Base-by-base conservation (phyloP, 30 jellyfish, hydroid and myxozoan genomes). In the Morbakka virulenta region DNA sequence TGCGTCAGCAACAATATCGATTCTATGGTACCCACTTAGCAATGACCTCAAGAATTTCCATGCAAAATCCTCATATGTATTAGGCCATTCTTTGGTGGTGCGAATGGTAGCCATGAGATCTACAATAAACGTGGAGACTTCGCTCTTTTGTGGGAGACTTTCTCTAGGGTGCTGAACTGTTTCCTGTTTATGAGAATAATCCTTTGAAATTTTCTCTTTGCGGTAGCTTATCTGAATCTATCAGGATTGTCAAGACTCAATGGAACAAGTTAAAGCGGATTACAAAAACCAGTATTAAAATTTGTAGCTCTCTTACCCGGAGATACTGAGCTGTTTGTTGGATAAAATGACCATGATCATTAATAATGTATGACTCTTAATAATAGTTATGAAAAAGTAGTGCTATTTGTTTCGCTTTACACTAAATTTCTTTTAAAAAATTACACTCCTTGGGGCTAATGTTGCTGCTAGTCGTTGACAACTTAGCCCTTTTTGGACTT, bases 231-330 rank as follows among this genome's bases (percentile, higher is more conserved):
- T 6, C 62, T 33, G 22, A 86, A 1, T 28, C 87, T 86, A 80
- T 69, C 86, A 3, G 92, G 92, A 69, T 51, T 67, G 0, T 86
- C 88, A 1, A 80, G 26, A 50, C 80, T 67, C 41, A 69, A 50
- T 1, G 92, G 87, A 3, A 80, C 92, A 1, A 67, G 82, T 49
- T 34, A 67, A 3, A 80, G 47, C 9, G 92, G 80, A 50, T 80
- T 67, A 17, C 50, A 12, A 2, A 80, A 29, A 2, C 79, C 92
- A 0, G 69, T 62, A 23, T 80, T 61, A 3, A 67, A 32, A 32
- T 80, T 53, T 1, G 69, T 25, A 0, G 79, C 63, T 25, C 68
- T 48, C 35, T 64, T 64, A 34, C 14, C n/a, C n/a, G n/a, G n/a
- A n/a, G n/a, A n/a, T n/a, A n/a, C n/a, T n/a, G n/a, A n/a, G n/a